Evolutionary conservation across 2,113 vertebrate species (phyloP).

Genomic region (Hydrochoerus hydrochaeris): DNA sequence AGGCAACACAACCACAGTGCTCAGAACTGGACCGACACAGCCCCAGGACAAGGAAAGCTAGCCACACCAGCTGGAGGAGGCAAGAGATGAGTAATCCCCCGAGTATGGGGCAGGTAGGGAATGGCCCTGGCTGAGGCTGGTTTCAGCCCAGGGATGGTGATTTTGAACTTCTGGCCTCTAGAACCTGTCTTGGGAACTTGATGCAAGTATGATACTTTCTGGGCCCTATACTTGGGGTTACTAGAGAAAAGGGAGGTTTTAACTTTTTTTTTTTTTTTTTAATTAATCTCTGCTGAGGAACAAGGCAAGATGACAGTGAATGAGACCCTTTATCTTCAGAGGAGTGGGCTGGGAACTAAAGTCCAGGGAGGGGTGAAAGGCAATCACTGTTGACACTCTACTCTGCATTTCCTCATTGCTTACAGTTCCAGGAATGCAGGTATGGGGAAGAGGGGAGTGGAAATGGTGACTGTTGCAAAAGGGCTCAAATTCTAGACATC

Average conservation of each 20-base stretch:
- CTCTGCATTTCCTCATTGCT: not conserved
- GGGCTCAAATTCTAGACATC: not conserved
- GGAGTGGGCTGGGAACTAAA: not conserved
- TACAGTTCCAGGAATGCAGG: not conserved
- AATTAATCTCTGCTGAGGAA: not conserved
- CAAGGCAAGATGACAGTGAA: not conserved
- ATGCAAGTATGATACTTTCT: not conserved
- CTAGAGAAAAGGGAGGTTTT: not conserved
- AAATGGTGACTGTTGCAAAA: not conserved
- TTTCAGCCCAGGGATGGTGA: not conserved
- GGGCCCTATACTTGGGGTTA: not conserved
- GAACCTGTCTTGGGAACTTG: not conserved
- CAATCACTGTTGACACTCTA: not conserved
- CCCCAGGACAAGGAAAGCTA: not conserved
- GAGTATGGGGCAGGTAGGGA: rapidly evolving
- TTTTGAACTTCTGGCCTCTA: not conserved
- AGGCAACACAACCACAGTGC: not conserved
- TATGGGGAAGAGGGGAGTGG: not conserved
- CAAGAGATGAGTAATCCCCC: not conserved
- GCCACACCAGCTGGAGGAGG: not conserved
- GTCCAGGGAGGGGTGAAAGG: not conserved
- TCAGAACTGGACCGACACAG: not conserved
- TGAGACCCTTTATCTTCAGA: not conserved
- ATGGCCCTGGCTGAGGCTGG: not conserved
- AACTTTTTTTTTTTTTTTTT: no score